Evolutionary conservation across 2,888 invertebrate genomes (phyloP).

Genomic region (Tipula helvola): DNA sequence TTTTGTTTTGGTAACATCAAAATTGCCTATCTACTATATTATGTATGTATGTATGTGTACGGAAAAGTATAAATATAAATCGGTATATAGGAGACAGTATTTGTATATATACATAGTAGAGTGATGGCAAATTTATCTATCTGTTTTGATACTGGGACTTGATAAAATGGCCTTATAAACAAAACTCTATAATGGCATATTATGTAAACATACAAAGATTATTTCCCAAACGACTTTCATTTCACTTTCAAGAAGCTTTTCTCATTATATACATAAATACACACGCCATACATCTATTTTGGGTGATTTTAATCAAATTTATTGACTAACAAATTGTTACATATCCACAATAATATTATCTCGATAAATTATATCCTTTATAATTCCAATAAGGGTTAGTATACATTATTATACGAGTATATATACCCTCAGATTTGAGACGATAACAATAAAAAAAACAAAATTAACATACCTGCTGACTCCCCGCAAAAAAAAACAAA

Average conservation of each 20-base stretch:
- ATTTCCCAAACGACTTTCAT: not conserved
- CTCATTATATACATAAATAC: not conserved
- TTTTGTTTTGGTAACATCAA: not conserved
- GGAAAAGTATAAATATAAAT: not conserved
- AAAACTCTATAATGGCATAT: not conserved
- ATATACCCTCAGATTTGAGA: not conserved
- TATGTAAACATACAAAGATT: not conserved
- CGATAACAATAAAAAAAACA: not conserved
- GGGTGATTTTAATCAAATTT: not conserved
- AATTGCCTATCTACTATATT: not conserved
- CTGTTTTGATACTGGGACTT: not conserved
- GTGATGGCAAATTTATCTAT: not conserved
- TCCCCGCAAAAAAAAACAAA: not conserved
- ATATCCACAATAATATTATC: conserved; percentile 4
- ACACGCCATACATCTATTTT: not conserved
- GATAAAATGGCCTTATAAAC: not conserved
- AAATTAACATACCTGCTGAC: not conserved
- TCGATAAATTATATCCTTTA: not conserved
- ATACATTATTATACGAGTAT: not conserved
- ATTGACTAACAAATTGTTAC: not conserved
- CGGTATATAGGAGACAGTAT: not conserved
- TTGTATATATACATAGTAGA: too few relatives aligned
- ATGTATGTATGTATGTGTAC: too few relatives aligned
- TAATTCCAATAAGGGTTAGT: not conserved
- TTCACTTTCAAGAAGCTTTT: not conserved